Percentiles rank a stretch among this genome's conserved stretches.
These are phyloP conservation scores for Gnathochromis pfefferi DNA, from an alignment of 2,113 vertebrate species.

Conservation along the genomic window DNA sequence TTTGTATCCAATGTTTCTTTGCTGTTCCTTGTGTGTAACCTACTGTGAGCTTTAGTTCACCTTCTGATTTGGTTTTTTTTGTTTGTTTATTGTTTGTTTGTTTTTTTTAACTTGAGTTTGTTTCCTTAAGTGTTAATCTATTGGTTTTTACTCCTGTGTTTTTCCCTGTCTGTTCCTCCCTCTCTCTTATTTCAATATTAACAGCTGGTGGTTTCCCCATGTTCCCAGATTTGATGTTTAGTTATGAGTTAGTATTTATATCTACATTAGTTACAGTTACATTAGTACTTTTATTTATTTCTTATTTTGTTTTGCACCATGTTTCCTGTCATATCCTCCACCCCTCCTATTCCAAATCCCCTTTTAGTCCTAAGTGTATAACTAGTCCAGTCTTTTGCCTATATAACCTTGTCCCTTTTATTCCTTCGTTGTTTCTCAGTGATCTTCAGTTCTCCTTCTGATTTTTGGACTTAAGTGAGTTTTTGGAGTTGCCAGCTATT, in stretches of 20 bases:
- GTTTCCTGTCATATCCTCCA: accelerated
- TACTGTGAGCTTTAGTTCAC: background rate
- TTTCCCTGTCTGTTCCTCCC: background rate
- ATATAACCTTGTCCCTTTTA: background rate
- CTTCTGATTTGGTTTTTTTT: background rate
- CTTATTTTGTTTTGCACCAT: background rate
- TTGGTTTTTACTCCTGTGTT: background rate
- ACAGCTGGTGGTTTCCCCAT: background rate
- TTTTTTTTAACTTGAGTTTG: background rate
- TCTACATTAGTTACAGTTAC: background rate
- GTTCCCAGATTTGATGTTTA: background rate
- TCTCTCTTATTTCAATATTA: background rate
- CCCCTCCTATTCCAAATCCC: background rate
- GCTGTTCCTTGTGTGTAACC: background rate
- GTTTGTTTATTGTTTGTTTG: accelerated
- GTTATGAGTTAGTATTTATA: background rate
- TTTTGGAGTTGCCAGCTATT: background rate
- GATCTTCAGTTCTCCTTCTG: background rate
- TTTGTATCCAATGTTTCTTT: background rate
- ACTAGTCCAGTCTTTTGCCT: background rate
- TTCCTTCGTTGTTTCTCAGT: background rate
- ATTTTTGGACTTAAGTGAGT: background rate
- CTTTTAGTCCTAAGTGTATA: background rate
- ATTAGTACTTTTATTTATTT: background rate
- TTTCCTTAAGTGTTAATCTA: background rate